phyloP scores from a whole-genome alignment of 2,888 invertebrate genomes.

The Hanleya hanleyi region DNA sequence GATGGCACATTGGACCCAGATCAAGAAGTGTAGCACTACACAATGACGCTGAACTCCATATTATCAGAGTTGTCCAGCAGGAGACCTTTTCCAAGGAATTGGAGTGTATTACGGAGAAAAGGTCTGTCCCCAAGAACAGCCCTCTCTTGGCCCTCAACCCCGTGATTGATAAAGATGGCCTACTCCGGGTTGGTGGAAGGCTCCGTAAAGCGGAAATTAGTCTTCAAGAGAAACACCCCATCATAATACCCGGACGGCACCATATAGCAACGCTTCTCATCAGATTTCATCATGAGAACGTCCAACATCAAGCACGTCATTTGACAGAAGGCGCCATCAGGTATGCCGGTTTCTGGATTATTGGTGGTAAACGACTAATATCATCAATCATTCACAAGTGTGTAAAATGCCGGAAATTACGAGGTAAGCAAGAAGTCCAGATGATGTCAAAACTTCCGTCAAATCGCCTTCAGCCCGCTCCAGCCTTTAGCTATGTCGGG shows the following conservation, averaged over 20 bases:
- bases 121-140: neutral
- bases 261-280: slow-evolving; percentile 29
- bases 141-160: slow-evolving; percentile 1
- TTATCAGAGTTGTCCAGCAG: slow-evolving; percentile 3
- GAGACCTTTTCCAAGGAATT: neutral
- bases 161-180: slow-evolving; percentile 5
- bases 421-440: slow-evolving; percentile 22
- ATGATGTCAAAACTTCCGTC: slow-evolving; percentile 38
- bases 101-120: neutral
- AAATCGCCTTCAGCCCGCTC: slow-evolving; percentile 23
- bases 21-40: neutral
- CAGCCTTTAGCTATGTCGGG: slow-evolving; percentile 39
- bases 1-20: neutral
- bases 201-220: neutral
- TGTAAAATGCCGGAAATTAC: slow-evolving; percentile 28
- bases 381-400: slow-evolving; percentile 24
- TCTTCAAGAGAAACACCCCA: slow-evolving; percentile 10
- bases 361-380: slow-evolving; percentile 19
- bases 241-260: slow-evolving; percentile 27
- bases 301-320: slow-evolving; percentile 27
- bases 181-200: slow-evolving; percentile 11
- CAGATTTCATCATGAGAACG: slow-evolving; percentile 12
- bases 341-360: slow-evolving; percentile 28
- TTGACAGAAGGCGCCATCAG: slow-evolving; percentile 36
- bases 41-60: neutral